phyloP scores from a whole-genome alignment of 2,888 invertebrate species.

The Steinernema scapterisci region DNA sequence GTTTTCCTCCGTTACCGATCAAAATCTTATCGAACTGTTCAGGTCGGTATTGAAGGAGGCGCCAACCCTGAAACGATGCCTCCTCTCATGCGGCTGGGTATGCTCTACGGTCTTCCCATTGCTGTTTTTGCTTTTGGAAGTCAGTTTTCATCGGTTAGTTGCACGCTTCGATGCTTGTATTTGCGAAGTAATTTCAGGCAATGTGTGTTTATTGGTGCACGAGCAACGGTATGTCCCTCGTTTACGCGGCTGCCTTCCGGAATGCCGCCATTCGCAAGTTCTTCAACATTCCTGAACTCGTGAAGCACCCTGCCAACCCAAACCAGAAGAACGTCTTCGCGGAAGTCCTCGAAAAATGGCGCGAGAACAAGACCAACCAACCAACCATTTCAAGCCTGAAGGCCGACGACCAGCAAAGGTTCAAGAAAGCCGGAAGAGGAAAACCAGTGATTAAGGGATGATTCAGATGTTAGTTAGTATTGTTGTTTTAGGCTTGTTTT shows the following conservation, averaged over 20 bases:
- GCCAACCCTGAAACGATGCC: slow-evolving; percentile 54
- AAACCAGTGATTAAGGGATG: slow-evolving; percentile 40
- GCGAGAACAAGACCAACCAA: slow-evolving; percentile 43
- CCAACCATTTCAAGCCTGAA: slow-evolving; percentile 53
- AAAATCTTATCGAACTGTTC: not conserved
- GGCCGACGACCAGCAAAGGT: slow-evolving; percentile 53
- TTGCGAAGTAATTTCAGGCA: slow-evolving; percentile 43
- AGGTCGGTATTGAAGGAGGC: slow-evolving; percentile 62
- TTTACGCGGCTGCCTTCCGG: slow-evolving; percentile 57
- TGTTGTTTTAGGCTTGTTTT: slow-evolving; percentile 29
- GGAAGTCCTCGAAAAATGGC: slow-evolving; percentile 34
- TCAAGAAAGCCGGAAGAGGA: slow-evolving; percentile 63
- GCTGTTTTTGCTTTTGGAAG: slow-evolving; percentile 53
- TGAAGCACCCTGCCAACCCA: slow-evolving; percentile 30
- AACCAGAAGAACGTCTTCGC: slow-evolving; percentile 33
- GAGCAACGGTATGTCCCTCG: slow-evolving; percentile 60
- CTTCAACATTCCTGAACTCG: slow-evolving; percentile 44
- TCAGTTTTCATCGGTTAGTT: slow-evolving; percentile 59
- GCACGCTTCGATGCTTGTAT: too few relatives aligned
- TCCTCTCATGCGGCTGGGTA: slow-evolving; percentile 54
- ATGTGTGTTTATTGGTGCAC: slow-evolving; percentile 65
- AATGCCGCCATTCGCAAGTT: slow-evolving; percentile 49
- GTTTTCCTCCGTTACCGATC: not conserved
- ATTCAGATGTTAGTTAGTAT: slow-evolving; percentile 11
- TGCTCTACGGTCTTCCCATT: slow-evolving; percentile 60